phyloP scores from a whole-genome alignment of 2,888 invertebrate genomes.

The Lasioglossum calceatum region DNA sequence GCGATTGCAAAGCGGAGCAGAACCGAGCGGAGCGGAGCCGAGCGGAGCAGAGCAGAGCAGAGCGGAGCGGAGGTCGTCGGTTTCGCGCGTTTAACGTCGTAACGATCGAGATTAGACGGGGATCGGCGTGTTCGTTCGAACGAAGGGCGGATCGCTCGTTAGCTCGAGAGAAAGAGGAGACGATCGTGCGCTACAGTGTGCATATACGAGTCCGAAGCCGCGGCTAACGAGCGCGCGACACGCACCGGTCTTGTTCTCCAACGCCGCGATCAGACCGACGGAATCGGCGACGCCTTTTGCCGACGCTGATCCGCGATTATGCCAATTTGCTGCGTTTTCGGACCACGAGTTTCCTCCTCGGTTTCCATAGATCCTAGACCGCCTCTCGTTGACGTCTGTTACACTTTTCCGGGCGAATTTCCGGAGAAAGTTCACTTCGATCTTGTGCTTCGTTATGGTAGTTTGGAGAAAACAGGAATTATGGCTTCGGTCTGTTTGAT shows the following conservation, averaged over 20 bases:
- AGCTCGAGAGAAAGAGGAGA: constrained; percentile 32
- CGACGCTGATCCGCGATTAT: constrained; percentile 57
- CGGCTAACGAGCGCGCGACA: constrained; percentile 68
- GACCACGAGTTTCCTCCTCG: constrained; percentile 17
- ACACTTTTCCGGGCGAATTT: background rate
- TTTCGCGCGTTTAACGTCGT: constrained; percentile 70
- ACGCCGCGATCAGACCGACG: constrained; percentile 49
- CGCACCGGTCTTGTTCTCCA: constrained; percentile 62
- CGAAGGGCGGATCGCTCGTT: constrained; percentile 63
- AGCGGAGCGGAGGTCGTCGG: constrained; percentile 33
- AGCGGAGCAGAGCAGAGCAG: background rate
- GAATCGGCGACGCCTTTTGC: constrained; percentile 64
- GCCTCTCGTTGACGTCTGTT: background rate
- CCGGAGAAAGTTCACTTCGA: background rate
- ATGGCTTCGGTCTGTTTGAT: background rate
- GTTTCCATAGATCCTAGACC: background rate
- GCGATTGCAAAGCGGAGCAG: constrained; percentile 4
- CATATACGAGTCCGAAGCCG: constrained; percentile 29
- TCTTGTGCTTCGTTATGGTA: background rate
- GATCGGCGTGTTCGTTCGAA: constrained; percentile 45
- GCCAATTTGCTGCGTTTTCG: constrained; percentile 71
- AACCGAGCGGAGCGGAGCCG: constrained; percentile 12
- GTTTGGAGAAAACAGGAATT: background rate
- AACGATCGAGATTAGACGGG: constrained; percentile 65
- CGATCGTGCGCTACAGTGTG: background rate